Evolutionary conservation across 2,888 invertebrate species (phyloP).

Genomic region (Chouioia cunea): DNA sequence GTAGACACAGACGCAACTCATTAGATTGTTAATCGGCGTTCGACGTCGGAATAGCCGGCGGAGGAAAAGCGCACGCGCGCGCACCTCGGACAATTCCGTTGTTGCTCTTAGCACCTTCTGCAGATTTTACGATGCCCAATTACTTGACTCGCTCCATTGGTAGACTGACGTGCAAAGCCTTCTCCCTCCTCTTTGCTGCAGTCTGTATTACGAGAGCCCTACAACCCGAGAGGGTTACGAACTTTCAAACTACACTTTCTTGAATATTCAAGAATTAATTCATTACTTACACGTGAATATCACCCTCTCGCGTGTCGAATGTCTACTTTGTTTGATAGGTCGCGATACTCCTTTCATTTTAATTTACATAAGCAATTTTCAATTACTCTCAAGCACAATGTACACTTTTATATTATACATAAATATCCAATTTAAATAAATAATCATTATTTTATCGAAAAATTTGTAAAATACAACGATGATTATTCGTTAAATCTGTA

Average conservation of each 20-base stretch:
- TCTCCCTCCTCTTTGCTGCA: background rate
- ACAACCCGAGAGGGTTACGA: slow-evolving; percentile 11
- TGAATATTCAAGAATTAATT: slow-evolving; percentile 30
- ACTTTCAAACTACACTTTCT: slow-evolving; percentile 19
- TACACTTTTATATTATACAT: too few species aligned
- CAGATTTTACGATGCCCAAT: slow-evolving; percentile 62
- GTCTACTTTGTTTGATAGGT: too few species aligned
- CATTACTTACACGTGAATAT: background rate
- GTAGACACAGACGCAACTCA: slow-evolving; percentile 23
- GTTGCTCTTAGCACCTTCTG: slow-evolving; percentile 59
- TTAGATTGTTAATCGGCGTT: slow-evolving; percentile 54
- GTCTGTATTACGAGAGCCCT: too few species aligned
- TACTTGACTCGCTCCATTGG: slow-evolving; percentile 51
- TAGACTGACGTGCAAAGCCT: background rate
- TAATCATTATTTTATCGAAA: too few species aligned
- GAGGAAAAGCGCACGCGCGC: slow-evolving; percentile 34
- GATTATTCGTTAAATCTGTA: too few species aligned
- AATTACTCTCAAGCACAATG: too few species aligned
- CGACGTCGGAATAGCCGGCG: slow-evolving; percentile 35
- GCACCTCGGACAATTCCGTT: slow-evolving; percentile 53
- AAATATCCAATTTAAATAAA: too few species aligned
- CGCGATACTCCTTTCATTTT: too few species aligned
- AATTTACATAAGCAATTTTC: too few species aligned
- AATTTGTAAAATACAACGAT: too few species aligned
- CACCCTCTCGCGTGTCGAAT: too few species aligned